Evolutionary conservation across 2,888 invertebrate species (phyloP).

Genomic region (Macaria liturata): DNA sequence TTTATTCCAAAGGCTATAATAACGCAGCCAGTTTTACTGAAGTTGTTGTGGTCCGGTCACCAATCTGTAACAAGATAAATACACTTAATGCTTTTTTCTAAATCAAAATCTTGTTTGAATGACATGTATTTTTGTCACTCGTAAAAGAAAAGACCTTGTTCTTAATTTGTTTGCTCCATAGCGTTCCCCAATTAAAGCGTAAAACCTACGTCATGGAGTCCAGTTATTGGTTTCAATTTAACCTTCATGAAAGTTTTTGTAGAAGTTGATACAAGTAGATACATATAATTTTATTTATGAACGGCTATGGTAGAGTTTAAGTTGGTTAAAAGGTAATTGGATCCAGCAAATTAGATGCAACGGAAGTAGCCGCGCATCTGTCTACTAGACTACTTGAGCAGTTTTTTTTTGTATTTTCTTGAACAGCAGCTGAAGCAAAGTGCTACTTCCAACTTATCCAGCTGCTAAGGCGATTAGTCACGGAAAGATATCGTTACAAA

Average conservation of each 20-base stretch:
- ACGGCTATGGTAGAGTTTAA: no score
- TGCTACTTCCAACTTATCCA: conserved; percentile 23
- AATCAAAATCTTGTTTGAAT: not conserved
- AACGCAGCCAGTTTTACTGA: conserved; percentile 46
- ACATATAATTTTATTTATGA: no score
- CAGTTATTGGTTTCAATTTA: conserved; percentile 13
- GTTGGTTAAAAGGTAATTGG: no score
- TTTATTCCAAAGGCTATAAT: conserved; percentile 38
- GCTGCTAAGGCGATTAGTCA: conserved; percentile 30
- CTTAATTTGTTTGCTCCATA: conserved; percentile 33
- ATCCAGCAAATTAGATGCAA: conserved; percentile 16
- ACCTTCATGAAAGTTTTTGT: conserved; percentile 1
- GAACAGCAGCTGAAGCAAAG: conserved; percentile 25
- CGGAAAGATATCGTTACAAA: conserved; percentile 10
- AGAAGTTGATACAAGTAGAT: no score
- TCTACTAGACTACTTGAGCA: conserved; percentile 16
- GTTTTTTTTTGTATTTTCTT: conserved; percentile 15
- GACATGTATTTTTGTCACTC: conserved; percentile 18
- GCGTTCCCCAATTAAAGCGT: conserved; percentile 32
- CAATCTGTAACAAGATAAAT: conserved; percentile 47
- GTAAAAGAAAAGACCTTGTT: conserved; percentile 34
- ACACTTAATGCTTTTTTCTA: not conserved
- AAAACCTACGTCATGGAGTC: conserved; percentile 25
- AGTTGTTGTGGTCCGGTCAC: conserved; percentile 21
- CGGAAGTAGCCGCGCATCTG: conserved; percentile 29